These are phyloP conservation scores for Clarias pachynema DNA, from an alignment of 2,797 vertebrate genomes.

Conservation along the genomic window DNA sequence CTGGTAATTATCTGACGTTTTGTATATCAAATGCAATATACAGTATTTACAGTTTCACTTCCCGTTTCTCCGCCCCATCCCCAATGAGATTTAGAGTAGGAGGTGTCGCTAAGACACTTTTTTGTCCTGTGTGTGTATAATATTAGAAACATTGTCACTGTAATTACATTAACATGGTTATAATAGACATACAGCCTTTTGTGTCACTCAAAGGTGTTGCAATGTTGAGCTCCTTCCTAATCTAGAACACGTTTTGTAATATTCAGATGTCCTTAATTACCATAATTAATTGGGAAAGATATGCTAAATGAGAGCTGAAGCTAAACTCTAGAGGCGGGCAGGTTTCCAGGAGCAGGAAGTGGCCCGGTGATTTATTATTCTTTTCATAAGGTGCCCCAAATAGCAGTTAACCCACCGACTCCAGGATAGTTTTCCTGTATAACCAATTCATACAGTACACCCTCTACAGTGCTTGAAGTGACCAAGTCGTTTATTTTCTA, in stretches of 20 bases:
- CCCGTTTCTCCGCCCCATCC: neutral
- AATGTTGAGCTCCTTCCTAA: neutral
- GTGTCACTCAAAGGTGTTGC: conserved; percentile 11
- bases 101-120: neutral
- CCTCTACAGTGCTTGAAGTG: neutral
- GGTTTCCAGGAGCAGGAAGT: conserved; percentile 16
- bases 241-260: conserved; percentile 17
- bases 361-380: conserved; percentile 31
- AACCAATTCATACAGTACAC: neutral
- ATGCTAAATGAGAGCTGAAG: conserved; percentile 19
- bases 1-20: no score
- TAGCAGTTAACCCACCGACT: conserved; percentile 23
- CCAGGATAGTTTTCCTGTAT: conserved; percentile 2
- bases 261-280: conserved; percentile 23
- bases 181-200: neutral
- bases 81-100: neutral
- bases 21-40: neutral
- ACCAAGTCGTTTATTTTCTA: conserved; percentile 15
- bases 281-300: conserved; percentile 27
- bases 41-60: neutral
- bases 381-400: conserved; percentile 22
- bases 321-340: conserved; percentile 16
- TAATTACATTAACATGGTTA: neutral
- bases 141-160: neutral
- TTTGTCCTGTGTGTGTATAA: neutral